Evolutionary conservation across 2,113 vertebrate genomes (phyloP), one percentile per base, ranked within the genome.

Genomic region (Neogobius melanostomus): DNA sequence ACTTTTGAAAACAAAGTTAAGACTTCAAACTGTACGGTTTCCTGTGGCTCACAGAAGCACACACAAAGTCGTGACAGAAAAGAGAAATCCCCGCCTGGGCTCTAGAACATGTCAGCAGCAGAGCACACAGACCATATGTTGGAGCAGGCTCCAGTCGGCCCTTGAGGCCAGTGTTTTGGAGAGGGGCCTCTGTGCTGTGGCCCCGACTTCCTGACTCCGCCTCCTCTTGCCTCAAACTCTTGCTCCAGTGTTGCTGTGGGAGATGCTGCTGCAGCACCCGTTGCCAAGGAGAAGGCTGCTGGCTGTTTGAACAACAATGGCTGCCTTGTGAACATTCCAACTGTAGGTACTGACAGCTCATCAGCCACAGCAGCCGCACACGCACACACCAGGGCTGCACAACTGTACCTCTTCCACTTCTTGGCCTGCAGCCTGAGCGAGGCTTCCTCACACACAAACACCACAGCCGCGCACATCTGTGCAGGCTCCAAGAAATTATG

Each of bases 231-330:
- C 81, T 83, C 87, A 71, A 82, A 84, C 89, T 87, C 84, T 88
- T 87, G 86, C 69, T 93, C 87, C 91, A 91, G 90, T 91, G 93
- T 94, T 94, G 91, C 93, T 84, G 92, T 92, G 91, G 92, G 92
- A 92, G 89, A 93, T 89, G 86, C 93, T 92, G 92, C 93, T 87
- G 92, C 92, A 91, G 94, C 92, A 84, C 92, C 93, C 89, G 94
- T 94, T 94, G 92, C 93, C 93, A 93, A 93, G 94, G 93, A 93
- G 93, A 94, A 93, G 90, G 91, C 93, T 92, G 93, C 93, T 93
- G 90, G 90, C 93, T 93, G 93, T 93, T 93, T 93, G 92, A 94
- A 94, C 94, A 93, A 93, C 91, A 93, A 93, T 92, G 92, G 89
- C 92, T 84, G 90, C 87, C 92, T 94, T 91, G 93, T 92, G 87